phyloP scores from a whole-genome alignment of 2,797 vertebrate species.

The Platyrinchus mystaceus region DNA sequence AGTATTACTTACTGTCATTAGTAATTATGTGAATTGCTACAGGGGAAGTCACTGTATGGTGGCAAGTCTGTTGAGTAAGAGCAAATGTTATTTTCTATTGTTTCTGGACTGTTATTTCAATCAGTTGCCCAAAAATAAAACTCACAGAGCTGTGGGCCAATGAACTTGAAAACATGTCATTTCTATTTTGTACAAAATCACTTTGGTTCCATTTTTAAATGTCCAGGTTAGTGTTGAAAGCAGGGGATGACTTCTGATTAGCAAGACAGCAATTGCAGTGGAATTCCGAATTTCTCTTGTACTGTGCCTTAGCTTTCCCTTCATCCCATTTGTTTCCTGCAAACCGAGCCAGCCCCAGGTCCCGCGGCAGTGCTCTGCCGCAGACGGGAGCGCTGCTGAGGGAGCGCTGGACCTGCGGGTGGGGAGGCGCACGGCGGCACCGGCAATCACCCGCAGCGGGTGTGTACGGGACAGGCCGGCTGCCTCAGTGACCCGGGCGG shows the following conservation, averaged over 20 bases:
- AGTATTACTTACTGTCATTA: accelerated
- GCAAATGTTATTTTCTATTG: neutral
- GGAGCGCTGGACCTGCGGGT: neutral
- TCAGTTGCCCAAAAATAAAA: neutral
- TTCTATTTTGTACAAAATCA: neutral
- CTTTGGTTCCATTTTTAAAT: neutral
- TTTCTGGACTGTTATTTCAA: neutral
- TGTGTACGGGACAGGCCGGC: too few relatives aligned
- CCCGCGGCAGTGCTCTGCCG: neutral
- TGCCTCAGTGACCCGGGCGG: neutral
- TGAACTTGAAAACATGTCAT: neutral
- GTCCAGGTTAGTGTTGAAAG: neutral
- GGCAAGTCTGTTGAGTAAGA: too few relatives aligned
- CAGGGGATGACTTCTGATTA: accelerated
- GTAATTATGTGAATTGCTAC: accelerated
- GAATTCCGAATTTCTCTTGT: neutral
- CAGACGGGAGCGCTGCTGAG: neutral
- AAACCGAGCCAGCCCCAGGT: neutral
- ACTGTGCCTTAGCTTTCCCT: neutral
- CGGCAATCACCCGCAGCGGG: accelerated
- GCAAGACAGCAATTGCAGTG: neutral
- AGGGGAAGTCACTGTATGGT: accelerated
- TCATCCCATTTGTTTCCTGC: neutral
- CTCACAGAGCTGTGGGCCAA: accelerated
- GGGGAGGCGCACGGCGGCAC: neutral